Base-by-base conservation (phyloP, 2,888 invertebrate species). In the Melanostoma scalare region DNA sequence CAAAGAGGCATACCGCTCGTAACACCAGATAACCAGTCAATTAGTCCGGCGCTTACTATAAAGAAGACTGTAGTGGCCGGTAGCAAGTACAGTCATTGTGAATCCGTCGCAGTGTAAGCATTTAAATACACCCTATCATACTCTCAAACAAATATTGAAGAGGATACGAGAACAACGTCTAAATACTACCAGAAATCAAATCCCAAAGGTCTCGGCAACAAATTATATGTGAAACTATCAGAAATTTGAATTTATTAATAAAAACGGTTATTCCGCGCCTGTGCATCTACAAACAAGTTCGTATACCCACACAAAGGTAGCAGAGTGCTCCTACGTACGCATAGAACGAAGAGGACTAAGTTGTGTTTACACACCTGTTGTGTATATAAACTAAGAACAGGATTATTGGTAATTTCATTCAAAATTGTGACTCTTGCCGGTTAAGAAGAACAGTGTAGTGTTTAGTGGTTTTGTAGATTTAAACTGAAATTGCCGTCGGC, bases 311-410 rank as follows among this genome's bases (percentile, higher is more conserved):
- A 36, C 20, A 65, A 40, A 50, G 33, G 6, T 63, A 60, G 4
- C 52, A 20, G 9, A 31, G 9, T 20, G 42, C 38, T 42, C 1
- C 9, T 60, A 35, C 56, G 33, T 40, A 35, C 10, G 8, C 6
- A 36, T 36, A 20, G 38, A 48, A 30, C 61, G 40, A 50, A 50
- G 50, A 50, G 30, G 46, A 30, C 60, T 20, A 52, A 36, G 42
- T 53, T 6, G 53, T 44, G 38, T 6, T 50, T n/a, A 78, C 42
- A 52, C 68, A 72, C 77, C 77, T 81, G 82, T 82, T 78, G 82
- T 78, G 46, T 82, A 82, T 82, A 82, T 63, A 82, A 82, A 69
- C 55, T 44, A 35, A 42, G 35, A 44, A 52, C 46, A 33, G 63
- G 46, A 63, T 38, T 67, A 30, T 30, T 10, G 20, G 55, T 60